These are phyloP conservation scores for Thalpophila matura DNA, from an alignment of 2,888 invertebrate genomes.

Conservation along the genomic window DNA sequence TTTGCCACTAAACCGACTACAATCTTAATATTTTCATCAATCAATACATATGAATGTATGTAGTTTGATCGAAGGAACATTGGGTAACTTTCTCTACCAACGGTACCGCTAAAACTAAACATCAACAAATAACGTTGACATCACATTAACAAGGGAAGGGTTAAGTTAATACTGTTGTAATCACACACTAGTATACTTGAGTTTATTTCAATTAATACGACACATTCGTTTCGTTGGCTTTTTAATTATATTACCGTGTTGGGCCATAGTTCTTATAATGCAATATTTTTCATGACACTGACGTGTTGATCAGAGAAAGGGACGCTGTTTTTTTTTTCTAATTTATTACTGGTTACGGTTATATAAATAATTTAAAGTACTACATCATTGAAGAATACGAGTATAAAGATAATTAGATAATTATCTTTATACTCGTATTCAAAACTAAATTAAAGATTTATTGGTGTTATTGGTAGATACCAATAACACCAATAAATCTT, in stretches of 20 bases:
- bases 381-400: too few relatives aligned
- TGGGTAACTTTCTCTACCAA: conserved; percentile 37
- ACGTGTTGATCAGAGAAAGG: not conserved
- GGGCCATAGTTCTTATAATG: not conserved
- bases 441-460: too few relatives aligned
- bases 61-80: too few relatives aligned
- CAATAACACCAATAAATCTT: too few relatives aligned
- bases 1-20: too few relatives aligned
- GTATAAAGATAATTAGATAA: too few relatives aligned
- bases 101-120: conserved; percentile 61
- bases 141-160: conserved; percentile 79
- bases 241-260: conserved; percentile 67
- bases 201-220: conserved; percentile 79
- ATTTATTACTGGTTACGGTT: too few relatives aligned
- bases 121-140: conserved; percentile 75
- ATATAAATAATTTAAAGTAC: too few relatives aligned
- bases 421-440: too few relatives aligned
- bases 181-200: conserved; percentile 75
- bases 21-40: too few relatives aligned
- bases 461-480: too few relatives aligned
- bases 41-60: too few relatives aligned
- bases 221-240: conserved; percentile 68
- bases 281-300: conserved; percentile 22
- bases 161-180: conserved; percentile 75
- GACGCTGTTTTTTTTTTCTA: not conserved